A percentile compares a stretch with the other conserved stretches of the same genome.
phyloP scores from a whole-genome alignment of 2,888 invertebrate genomes.

The Phymatocera aterrima region DNA sequence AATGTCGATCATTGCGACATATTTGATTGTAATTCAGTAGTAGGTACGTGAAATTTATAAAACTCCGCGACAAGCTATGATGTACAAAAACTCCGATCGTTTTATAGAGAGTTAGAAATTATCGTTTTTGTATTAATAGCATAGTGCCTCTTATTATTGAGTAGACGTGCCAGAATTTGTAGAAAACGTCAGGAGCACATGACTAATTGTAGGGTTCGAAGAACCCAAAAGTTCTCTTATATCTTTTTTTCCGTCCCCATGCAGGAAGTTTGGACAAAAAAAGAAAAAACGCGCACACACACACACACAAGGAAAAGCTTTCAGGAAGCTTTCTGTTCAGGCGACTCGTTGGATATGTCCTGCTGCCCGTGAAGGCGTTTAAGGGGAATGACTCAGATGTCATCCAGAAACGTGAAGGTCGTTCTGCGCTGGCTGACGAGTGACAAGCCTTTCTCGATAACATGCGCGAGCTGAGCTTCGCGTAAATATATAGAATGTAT shows the following conservation, averaged over 20 bases:
- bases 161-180: conserved; percentile 1
- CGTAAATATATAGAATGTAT: conserved; percentile 19
- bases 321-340: conserved; percentile 18
- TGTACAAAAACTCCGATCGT: not conserved
- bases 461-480: conserved; percentile 1
- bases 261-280: conserved; percentile 15
- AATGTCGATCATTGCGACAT: not conserved
- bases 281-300: too few species aligned
- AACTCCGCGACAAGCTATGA: not conserved
- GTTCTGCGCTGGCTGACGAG: conserved; percentile 17
- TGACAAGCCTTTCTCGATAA: conserved; percentile 40
- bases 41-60: not conserved
- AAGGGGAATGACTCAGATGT: conserved; percentile 9
- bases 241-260: conserved; percentile 4
- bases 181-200: conserved; percentile 10
- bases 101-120: not conserved
- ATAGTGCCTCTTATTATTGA: conserved; percentile 36
- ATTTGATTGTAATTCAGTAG: not conserved
- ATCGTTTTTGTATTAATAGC: not conserved
- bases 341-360: conserved; percentile 10
- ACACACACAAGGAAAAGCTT: conserved; percentile 28
- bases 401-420: conserved; percentile 22
- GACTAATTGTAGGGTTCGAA: not conserved
- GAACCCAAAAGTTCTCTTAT: conserved; percentile 29
- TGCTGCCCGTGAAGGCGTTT: conserved; percentile 14